Conservation (phyloP, 2,113 vertebrate species). For the Protobothrops flavoviridis region DNA sequence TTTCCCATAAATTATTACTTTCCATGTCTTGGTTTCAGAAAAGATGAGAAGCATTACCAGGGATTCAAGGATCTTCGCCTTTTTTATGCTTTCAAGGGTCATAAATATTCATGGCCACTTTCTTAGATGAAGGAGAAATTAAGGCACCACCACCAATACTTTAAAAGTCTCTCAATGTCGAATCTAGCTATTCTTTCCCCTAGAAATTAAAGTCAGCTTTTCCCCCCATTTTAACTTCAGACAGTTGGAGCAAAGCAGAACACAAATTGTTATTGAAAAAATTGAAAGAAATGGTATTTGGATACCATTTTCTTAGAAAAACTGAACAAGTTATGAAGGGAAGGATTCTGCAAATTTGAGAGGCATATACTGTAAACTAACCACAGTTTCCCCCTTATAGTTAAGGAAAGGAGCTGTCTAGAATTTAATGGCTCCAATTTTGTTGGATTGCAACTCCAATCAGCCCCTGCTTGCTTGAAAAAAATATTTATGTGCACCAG, state of each 20-base stretch:
- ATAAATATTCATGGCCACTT: background rate
- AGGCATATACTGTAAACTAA: background rate
- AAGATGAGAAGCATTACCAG: background rate
- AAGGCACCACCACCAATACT: background rate
- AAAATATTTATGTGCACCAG: background rate
- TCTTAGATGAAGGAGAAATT: background rate
- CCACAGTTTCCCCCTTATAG: background rate
- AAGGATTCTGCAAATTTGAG: background rate
- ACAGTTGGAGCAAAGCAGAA: background rate
- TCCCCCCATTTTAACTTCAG: background rate
- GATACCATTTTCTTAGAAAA: background rate
- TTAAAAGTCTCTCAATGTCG: background rate
- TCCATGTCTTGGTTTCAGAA: background rate
- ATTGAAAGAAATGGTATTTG: background rate
- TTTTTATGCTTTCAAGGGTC: background rate
- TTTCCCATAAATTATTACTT: background rate
- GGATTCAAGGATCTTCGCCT: background rate
- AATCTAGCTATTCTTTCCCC: background rate
- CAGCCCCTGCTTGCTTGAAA: background rate
- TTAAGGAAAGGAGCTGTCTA: background rate
- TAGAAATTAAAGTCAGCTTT: background rate
- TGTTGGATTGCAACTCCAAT: background rate
- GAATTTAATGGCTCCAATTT: background rate
- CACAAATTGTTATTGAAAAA: background rate
- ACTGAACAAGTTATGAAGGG: background rate